These are phyloP conservation scores for Matsumyia berberina DNA, from an alignment of 2,888 invertebrate species.

Conservation along the genomic window DNA sequence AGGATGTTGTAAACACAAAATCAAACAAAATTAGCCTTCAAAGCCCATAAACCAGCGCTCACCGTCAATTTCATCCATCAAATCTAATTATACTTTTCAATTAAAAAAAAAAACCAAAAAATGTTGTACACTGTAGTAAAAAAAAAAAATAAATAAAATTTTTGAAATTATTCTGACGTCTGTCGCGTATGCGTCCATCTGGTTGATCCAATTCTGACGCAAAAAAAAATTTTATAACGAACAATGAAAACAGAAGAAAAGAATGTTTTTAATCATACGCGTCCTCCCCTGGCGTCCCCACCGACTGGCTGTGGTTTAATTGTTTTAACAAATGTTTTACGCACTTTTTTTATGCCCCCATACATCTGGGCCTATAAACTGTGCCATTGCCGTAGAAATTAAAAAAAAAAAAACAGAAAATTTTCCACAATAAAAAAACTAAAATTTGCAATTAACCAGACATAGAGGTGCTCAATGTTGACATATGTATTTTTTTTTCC, in stretches of 20 bases:
- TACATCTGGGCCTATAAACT: neutral
- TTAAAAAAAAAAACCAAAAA: neutral
- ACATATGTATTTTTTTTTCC: too few species aligned
- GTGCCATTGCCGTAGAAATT: neutral
- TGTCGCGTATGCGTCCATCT: slow-evolving; percentile 48
- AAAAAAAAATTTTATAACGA: slow-evolving; percentile 9
- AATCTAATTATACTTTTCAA: slow-evolving; percentile 13
- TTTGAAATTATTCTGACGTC: slow-evolving; percentile 21
- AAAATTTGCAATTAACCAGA: too few species aligned
- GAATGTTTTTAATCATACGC: slow-evolving; percentile 23
- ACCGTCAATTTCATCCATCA: neutral
- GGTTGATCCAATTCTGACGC: slow-evolving; percentile 34
- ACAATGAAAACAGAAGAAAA: slow-evolving; percentile 11
- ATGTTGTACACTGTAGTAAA: too few species aligned
- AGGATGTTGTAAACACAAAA: slow-evolving; percentile 12
- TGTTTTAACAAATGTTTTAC: slow-evolving; percentile 29
- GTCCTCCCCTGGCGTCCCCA: too few species aligned
- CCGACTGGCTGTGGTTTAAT: neutral
- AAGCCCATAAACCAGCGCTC: neutral
- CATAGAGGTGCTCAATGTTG: too few species aligned
- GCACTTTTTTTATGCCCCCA: neutral
- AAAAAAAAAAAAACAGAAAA: neutral
- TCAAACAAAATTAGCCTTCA: slow-evolving; percentile 1
- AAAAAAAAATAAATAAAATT: neutral
- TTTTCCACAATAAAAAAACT: too few species aligned